A percentile compares a stretch with the other conserved stretches of the same genome.
Evolutionary conservation across 2,113 vertebrate genomes (phyloP).

Genomic region (Todiramphus saurophagus): DNA sequence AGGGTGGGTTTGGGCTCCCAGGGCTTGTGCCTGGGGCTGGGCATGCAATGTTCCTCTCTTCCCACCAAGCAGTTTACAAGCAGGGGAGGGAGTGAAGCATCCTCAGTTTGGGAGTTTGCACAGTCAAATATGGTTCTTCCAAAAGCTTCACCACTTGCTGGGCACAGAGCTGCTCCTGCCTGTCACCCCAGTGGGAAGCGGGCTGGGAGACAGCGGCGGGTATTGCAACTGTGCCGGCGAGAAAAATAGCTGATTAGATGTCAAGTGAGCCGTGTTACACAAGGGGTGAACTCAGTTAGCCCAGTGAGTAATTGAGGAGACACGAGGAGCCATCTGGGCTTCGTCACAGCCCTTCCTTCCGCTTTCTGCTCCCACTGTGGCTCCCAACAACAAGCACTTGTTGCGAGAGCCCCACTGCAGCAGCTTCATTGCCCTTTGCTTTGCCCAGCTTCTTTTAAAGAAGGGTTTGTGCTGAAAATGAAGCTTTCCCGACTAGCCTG

Average conservation of each 20-base stretch:
- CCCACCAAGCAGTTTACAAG: not conserved
- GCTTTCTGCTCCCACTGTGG: not conserved
- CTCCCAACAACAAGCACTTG: not conserved
- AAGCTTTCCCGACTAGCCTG: not conserved
- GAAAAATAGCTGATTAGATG: not conserved
- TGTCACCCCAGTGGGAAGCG: accelerated
- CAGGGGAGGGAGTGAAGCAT: not conserved
- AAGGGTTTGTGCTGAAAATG: not conserved
- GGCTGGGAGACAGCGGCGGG: not conserved
- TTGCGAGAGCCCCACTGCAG: not conserved
- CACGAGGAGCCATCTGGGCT: slow-evolving; percentile 26
- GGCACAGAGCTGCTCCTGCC: not conserved
- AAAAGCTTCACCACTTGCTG: not conserved
- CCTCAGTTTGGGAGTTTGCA: not conserved
- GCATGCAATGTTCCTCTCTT: not conserved
- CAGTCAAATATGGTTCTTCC: not conserved
- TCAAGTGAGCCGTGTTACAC: not conserved
- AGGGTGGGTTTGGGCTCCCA: not conserved
- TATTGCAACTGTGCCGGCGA: not conserved
- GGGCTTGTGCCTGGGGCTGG: not conserved
- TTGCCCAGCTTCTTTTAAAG: not conserved
- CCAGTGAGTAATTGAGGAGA: slow-evolving; percentile 34
- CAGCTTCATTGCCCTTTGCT: not conserved
- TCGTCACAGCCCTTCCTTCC: slow-evolving; percentile 34
- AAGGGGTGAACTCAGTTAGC: slow-evolving; percentile 21